phyloP scores from a whole-genome alignment of 2,888 invertebrate genomes.

The Lithosia quadra region DNA sequence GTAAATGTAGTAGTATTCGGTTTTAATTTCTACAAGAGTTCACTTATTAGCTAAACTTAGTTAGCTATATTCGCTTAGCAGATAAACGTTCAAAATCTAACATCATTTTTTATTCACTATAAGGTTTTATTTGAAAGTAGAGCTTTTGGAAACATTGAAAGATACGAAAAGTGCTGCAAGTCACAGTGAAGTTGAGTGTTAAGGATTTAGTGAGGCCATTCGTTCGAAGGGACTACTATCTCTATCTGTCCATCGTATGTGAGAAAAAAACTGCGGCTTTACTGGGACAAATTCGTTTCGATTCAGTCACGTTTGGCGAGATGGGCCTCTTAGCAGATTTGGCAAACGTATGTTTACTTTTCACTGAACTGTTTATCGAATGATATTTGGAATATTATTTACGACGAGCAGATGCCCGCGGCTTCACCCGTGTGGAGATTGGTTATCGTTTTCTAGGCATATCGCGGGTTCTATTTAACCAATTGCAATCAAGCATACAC shows the following conservation, averaged over 20 bases:
- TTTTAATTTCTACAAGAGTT: no score
- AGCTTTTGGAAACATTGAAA: conserved; percentile 58
- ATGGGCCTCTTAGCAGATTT: conserved; percentile 83
- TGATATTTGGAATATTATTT: not conserved
- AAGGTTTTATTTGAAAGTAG: conserved; percentile 45
- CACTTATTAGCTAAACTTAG: not conserved
- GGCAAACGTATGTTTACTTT: conserved; percentile 79
- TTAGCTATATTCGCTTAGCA: not conserved
- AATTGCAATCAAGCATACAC: no score
- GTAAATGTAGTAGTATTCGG: no score
- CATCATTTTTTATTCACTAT: conserved; percentile 27
- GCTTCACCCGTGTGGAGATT: no score
- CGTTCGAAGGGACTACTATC: conserved; percentile 80
- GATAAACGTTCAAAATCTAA: conserved; percentile 20
- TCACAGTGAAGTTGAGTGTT: conserved; percentile 76
- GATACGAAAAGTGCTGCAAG: conserved; percentile 66
- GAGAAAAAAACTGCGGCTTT: conserved; percentile 81
- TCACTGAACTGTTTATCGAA: conserved; percentile 65
- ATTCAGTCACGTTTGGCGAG: conserved; percentile 82
- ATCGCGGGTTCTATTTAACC: no score
- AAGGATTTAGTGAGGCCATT: conserved; percentile 79
- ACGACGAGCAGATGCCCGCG: no score
- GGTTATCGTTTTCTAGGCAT: no score
- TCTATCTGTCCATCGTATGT: conserved; percentile 81
- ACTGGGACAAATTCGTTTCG: conserved; percentile 83